Evolutionary conservation across 2,797 vertebrate species (phyloP).

Genomic region (Petrocephalus schoutedeni): DNA sequence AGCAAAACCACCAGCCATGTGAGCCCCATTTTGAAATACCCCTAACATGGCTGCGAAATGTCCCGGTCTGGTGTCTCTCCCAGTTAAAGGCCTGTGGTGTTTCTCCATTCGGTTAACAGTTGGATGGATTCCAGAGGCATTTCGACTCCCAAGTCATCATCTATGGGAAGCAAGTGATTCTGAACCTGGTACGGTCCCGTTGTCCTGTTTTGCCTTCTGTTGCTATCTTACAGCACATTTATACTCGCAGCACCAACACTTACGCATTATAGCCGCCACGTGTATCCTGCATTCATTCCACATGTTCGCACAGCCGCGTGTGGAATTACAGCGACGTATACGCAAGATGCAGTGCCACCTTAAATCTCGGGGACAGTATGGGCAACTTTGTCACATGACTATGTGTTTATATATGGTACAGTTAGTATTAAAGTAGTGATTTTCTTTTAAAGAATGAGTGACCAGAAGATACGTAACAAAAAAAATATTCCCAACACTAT

Average conservation of each 20-base stretch:
- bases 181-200: conserved; percentile 77
- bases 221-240: background rate
- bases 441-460: background rate
- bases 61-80: background rate
- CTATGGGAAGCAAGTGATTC: conserved; percentile 86
- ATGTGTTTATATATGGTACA: background rate
- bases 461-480: background rate
- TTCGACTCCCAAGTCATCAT: conserved; percentile 92
- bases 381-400: background rate
- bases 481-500: too few relatives aligned
- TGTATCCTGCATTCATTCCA: background rate
- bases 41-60: background rate
- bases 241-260: background rate
- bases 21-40: conserved; percentile 38
- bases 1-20: conserved; percentile 88
- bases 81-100: background rate
- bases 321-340: background rate
- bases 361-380: background rate
- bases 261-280: background rate
- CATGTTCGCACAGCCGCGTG: too few relatives aligned
- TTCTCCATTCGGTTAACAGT: conserved; percentile 49
- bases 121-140: conserved; percentile 94
- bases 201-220: background rate
- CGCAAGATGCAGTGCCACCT: background rate
- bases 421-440: background rate